Evolutionary conservation across 2,113 vertebrate genomes (phyloP), one percentile per base, ranked within the genome.

Genomic region (Poeciliopsis retropinna): DNA sequence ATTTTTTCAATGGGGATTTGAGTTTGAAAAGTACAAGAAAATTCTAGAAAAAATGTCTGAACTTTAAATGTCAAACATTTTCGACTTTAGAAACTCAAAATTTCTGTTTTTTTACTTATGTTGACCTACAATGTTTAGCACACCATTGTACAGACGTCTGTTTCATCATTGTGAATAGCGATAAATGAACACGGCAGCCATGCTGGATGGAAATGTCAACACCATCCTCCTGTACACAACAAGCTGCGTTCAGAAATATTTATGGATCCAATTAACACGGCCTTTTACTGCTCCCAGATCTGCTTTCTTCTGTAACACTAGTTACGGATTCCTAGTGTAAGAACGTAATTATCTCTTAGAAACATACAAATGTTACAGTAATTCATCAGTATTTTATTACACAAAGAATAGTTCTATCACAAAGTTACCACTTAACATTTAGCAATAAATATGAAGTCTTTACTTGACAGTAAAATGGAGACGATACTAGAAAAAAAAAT

Each of bases 371-470:
- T 3, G 15, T 76, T 75, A 84, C 66, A 67, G 67, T 81, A 82
- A 78, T 84, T 92, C 91, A 87, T 82, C 85, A 60, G 77, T 86
- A 78, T 92, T 93, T 93, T 93, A 93, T 93, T 94, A 92, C 90
- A 93, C 82, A 92, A 92, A 92, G 89, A 90, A 90, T 91, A 85
- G 85, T 84, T 84, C 90, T 92, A 93, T 91, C 91, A 93, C 91
- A 94, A 94, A 94, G 91, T 89, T 93, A 88, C 93, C 89, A 92
- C 86, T 83, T 75, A 88, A 93, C 90, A 89, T 84, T 87, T 88
- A 93, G 87, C 92, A 94, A 93, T 93, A 94, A 94, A 93, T 93
- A 93, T 89, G 85, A 85, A 81, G 88, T 89, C 81, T 74, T 71
- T 86, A 92, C 88, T 92, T 41, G 47, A 92, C 88, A 88, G 87